Evolutionary conservation across 1,140 invertebrate genomes (phyloP).

Genomic region (Delia radicum): DNA sequence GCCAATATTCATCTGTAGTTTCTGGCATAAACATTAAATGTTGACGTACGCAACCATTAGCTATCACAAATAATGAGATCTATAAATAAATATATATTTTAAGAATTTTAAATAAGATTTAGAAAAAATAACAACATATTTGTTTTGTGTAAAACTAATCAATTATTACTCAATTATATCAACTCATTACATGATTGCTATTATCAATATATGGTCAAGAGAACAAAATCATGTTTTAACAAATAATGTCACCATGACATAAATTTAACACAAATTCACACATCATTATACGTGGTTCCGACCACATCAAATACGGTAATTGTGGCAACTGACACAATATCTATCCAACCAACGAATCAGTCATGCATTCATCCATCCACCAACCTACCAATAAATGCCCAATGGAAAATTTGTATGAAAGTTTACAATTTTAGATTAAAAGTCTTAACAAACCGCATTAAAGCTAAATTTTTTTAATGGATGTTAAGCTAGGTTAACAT

Average conservation of each 20-base stretch:
- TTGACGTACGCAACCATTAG: constrained; percentile 56
- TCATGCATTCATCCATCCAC: neutral
- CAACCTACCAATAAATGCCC: neutral
- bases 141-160: neutral
- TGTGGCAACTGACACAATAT: neutral
- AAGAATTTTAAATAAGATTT: neutral
- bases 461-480: too few species aligned
- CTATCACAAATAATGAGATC: constrained; percentile 60
- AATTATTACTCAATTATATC: neutral
- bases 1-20: constrained; percentile 63
- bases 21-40: constrained; percentile 71
- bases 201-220: neutral
- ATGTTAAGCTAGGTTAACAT: too few species aligned
- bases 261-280: neutral
- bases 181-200: neutral
- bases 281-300: neutral
- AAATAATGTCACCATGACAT: neutral
- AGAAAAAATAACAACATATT: neutral
- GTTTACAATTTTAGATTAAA: too few species aligned
- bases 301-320: neutral
- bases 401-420: neutral
- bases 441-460: too few species aligned
- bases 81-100: constrained; percentile 33
- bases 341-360: neutral
- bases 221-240: neutral